These are phyloP conservation scores for Agrochola lota DNA, from an alignment of 2,888 invertebrate species.

Conservation along the genomic window DNA sequence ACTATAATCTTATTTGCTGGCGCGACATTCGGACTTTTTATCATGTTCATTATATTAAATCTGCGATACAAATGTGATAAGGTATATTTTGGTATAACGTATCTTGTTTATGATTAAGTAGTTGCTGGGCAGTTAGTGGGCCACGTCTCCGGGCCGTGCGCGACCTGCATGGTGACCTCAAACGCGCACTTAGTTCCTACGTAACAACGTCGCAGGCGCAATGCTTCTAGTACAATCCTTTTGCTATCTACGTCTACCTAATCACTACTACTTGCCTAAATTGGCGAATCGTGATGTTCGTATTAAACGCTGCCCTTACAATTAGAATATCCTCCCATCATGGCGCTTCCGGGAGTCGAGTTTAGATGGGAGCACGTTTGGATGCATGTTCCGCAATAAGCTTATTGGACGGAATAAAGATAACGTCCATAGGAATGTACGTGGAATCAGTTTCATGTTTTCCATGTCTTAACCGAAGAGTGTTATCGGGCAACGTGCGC, in stretches of 20 bases:
- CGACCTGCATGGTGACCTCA: constrained; percentile 79
- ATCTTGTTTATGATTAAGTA: constrained; percentile 53
- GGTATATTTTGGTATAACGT: constrained; percentile 36
- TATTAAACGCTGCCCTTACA: constrained; percentile 44
- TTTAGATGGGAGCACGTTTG: constrained; percentile 31
- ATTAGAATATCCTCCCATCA: constrained; percentile 51
- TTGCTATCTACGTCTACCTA: constrained; percentile 66
- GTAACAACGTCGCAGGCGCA: constrained; percentile 71
- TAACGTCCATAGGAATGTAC: constrained; percentile 46
- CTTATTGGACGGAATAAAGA: constrained; percentile 38
- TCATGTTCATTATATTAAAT: constrained; percentile 51
- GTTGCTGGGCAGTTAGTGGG: constrained; percentile 65
- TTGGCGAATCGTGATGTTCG: constrained; percentile 38
- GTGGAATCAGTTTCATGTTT: constrained; percentile 59
- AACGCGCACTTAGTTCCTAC: constrained; percentile 72
- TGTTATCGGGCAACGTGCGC: constrained; percentile 82
- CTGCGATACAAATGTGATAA: constrained; percentile 51
- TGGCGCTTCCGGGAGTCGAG: constrained; percentile 35
- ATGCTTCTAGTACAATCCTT: constrained; percentile 71
- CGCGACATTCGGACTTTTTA: constrained; percentile 48
- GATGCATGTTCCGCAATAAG: constrained; percentile 44
- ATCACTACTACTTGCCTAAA: constrained; percentile 68
- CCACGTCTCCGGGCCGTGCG: constrained; percentile 67
- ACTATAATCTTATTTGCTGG: constrained; percentile 40
- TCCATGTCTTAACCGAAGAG: constrained; percentile 65